Base-by-base conservation (phyloP, 2,113 vertebrate species). In the Oreochromis aureus region DNA sequence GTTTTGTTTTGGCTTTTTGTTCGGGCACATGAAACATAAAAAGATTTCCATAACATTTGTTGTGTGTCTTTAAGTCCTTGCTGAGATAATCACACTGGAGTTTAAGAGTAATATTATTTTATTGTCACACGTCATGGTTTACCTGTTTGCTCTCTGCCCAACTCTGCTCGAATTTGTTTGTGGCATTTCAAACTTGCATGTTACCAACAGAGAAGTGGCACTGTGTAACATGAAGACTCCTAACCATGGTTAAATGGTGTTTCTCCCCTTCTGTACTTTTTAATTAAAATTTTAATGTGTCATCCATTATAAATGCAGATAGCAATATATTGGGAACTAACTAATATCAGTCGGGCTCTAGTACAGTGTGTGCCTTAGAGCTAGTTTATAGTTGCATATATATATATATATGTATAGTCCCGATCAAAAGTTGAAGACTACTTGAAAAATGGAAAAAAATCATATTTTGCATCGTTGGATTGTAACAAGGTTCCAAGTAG, bases 361-460 rank as follows among this genome's bases (percentile, higher is more conserved):
- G 32, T 36, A 66, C 32, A 66, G 34, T 69, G n/a, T 66, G 32
- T 59, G 56, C 27, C 30, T 27, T 15, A 61, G 58, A 59, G 15
- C 27, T 59, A 16, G 27, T 27, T 5, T 30, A n/a, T 66, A 66
- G 36, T 11, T 66, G 27, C 15, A 1, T 1, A 5, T 3, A 4
- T 6, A 1, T 1, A 5, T 3, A 4, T 6, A 6, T 19, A 10
- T 48, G 6, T 32, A 36, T 1, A 27, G 12, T 58, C 55, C 24
- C 1, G 4, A 30, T 58, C 24, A 58, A 58, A 58, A 30, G 56
- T 59, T 59, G 10, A 59, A 59, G 27, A 30, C 56, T 30, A 32
- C 5, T 59, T 18, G 1, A 32, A 59, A 59, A 59, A 59, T 59
- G 56, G 13, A 0, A 0, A 6, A 59, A 30, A 19, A 30, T 59